Percentiles rank a stretch among this genome's conserved stretches.
Conservation (phyloP, 2,888 invertebrate genomes). For the Mactromeris polynyma region DNA sequence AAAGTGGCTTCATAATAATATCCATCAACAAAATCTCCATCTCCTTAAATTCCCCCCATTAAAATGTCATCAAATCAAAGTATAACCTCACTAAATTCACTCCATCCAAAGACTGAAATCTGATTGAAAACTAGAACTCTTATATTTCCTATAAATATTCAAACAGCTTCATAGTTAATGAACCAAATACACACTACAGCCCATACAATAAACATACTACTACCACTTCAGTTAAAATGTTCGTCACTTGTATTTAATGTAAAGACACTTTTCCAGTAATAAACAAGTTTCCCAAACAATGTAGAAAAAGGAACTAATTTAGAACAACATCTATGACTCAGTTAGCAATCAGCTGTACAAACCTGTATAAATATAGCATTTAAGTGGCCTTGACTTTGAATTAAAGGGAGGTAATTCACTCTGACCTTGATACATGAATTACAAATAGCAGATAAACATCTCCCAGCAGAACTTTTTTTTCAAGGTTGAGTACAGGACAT, state of each 20-base stretch:
- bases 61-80: not conserved
- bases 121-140: not conserved
- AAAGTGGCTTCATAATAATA: too few relatives aligned
- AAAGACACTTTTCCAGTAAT: not conserved
- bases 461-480: not conserved
- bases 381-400: not conserved
- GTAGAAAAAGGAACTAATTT: not conserved
- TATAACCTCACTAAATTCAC: not conserved
- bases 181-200: not conserved
- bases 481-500: not conserved
- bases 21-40: too few relatives aligned
- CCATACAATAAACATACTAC: not conserved
- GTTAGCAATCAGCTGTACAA: not conserved
- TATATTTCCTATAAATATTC: not conserved
- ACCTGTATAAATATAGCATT: conserved; percentile 2
- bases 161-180: not conserved
- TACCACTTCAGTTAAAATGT: not conserved
- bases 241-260: too few relatives aligned
- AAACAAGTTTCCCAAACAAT: not conserved
- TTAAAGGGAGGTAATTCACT: not conserved
- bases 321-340: conserved; percentile 1
- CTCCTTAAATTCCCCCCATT: not conserved
- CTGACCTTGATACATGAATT: conserved; percentile 11
- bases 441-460: not conserved
- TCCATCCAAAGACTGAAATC: not conserved